Evolutionary conservation across 2,797 vertebrate species (phyloP).

Genomic region (Diplodus sargus): DNA sequence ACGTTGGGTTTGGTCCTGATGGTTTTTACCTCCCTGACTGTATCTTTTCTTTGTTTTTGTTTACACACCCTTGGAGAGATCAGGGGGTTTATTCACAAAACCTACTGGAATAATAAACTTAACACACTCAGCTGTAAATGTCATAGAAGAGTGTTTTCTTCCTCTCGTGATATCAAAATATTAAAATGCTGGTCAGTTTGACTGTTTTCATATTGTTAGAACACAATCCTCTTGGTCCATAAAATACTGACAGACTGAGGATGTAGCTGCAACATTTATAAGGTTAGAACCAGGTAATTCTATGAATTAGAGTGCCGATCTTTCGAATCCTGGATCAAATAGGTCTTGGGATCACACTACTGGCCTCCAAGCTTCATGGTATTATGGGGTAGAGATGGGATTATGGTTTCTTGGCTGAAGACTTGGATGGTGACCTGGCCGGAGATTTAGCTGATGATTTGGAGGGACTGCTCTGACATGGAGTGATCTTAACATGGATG

Average conservation of each 20-base stretch:
- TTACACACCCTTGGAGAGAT: neutral
- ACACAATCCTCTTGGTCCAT: neutral
- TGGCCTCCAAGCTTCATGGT: neutral
- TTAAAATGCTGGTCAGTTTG: constrained; percentile 1
- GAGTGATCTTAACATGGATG: constrained; percentile 85
- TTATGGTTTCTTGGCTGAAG: constrained; percentile 36
- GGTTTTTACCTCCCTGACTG: neutral
- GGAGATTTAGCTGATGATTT: constrained; percentile 41
- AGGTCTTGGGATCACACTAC: neutral
- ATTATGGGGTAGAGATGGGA: neutral
- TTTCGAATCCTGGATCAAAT: neutral
- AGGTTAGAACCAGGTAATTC: neutral
- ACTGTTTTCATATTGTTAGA: neutral
- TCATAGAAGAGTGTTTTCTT: neutral
- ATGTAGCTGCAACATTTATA: constrained; percentile 1
- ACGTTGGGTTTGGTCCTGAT: neutral
- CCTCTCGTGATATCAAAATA: neutral
- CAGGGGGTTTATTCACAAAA: neutral
- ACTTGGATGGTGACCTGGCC: constrained; percentile 20
- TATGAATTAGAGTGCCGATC: neutral
- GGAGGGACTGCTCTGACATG: constrained; percentile 64
- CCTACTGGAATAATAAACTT: neutral
- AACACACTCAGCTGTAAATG: neutral
- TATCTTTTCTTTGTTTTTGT: neutral
- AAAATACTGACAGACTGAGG: neutral